These are phyloP conservation scores for Mesocentrotus franciscanus DNA, from an alignment of 53 echinoderm and acorn worm species.

Conservation along the genomic window DNA sequence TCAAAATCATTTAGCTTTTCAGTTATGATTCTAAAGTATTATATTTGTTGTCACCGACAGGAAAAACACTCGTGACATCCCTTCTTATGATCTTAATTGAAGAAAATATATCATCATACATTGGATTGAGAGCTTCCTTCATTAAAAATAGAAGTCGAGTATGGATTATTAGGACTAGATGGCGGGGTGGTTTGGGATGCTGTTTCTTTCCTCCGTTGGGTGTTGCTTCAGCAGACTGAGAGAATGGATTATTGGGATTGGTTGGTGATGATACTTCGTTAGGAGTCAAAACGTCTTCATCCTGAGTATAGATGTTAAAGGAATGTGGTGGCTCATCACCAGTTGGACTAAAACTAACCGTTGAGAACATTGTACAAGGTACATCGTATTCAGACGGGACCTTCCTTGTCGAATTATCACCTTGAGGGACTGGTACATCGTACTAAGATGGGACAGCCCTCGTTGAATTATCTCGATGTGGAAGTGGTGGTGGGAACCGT, in stretches of 20 bases:
- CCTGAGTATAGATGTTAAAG: constrained; percentile 9
- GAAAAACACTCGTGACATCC: too few relatives aligned
- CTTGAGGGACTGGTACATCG: constrained; percentile 1
- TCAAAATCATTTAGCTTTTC: too few relatives aligned
- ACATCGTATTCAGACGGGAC: constrained; percentile 28
- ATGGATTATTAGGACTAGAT: constrained; percentile 15
- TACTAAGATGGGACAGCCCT: not conserved
- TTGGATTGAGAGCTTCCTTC: not conserved
- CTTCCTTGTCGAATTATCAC: not conserved
- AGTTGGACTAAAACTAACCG: not conserved
- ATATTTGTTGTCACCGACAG: too few relatives aligned
- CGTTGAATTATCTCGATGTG: not conserved
- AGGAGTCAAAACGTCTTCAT: not conserved
- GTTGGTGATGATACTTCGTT: not conserved
- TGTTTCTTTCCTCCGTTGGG: not conserved
- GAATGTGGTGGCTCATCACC: not conserved
- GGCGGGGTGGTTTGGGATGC: not conserved
- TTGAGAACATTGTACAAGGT: not conserved
- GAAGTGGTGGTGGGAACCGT: constrained; percentile 43
- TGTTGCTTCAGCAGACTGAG: too few relatives aligned
- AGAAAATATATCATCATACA: not conserved
- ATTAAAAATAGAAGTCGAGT: not conserved
- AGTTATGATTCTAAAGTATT: too few relatives aligned
- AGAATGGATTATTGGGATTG: constrained; percentile 20
- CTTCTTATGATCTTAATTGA: too few relatives aligned